phyloP scores from a whole-genome alignment of 2,797 vertebrate genomes.

The Enoplosus armatus region DNA sequence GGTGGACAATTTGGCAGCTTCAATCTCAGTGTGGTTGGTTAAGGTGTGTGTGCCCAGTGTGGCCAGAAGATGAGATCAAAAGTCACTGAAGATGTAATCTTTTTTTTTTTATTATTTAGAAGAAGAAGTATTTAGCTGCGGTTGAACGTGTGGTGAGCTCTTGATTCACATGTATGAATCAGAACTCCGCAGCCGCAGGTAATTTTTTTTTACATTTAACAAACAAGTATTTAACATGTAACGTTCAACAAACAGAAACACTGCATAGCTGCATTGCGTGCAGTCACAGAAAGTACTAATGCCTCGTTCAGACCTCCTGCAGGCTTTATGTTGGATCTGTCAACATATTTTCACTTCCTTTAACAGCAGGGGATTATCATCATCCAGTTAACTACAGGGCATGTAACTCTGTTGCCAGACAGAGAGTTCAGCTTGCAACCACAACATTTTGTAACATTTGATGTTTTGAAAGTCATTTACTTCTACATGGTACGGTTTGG shows the following conservation, averaged over 20 bases:
- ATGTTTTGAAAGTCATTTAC: not conserved
- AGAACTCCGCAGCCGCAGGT: not conserved
- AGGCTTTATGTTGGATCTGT: not conserved
- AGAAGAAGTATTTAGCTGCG: not conserved
- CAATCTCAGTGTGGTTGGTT: not conserved
- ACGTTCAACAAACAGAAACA: not conserved
- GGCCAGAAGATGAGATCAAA: not conserved
- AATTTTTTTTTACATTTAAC: not conserved
- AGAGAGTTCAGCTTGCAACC: not conserved
- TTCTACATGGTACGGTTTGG: not conserved
- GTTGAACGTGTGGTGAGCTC: not conserved
- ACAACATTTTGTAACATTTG: not conserved
- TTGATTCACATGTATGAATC: not conserved
- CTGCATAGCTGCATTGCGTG: not conserved
- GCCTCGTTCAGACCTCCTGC: not conserved
- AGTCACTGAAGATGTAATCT: not conserved
- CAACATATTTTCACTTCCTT: not conserved
- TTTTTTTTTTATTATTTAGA: not conserved
- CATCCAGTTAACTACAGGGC: not conserved
- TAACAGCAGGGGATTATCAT: not conserved
- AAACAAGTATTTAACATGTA: not conserved
- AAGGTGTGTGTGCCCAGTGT: not conserved
- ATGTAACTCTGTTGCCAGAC: not conserved
- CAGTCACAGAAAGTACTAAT: not conserved
- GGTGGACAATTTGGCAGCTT: constrained; percentile 31